A percentile compares a stretch with the other conserved stretches of the same genome.
Evolutionary conservation across 2,888 invertebrate genomes (phyloP).

Genomic region (Pedicia rivosa): DNA sequence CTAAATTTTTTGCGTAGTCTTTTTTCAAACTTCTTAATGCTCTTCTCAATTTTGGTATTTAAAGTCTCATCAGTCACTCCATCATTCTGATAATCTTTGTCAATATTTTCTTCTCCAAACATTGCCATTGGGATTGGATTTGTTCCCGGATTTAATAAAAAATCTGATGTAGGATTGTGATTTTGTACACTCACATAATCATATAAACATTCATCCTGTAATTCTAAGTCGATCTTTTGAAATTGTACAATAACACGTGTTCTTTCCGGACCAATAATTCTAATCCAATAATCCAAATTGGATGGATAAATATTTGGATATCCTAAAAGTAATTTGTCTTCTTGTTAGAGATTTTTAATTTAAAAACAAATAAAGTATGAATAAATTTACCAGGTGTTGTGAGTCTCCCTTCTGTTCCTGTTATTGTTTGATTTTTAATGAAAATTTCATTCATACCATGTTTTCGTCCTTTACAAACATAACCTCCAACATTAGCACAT

Average conservation of each 20-base stretch:
- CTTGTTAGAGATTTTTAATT: not conserved
- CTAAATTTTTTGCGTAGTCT: not conserved
- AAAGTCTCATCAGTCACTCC: constrained; percentile 10
- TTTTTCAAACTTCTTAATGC: constrained; percentile 4
- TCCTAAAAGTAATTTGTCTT: constrained; percentile 18
- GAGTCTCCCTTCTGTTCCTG: constrained; percentile 44
- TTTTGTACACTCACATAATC: constrained; percentile 53
- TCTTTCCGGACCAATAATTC: constrained; percentile 45
- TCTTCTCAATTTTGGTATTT: not conserved
- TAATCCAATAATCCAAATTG: constrained; percentile 52
- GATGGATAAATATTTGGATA: constrained; percentile 57
- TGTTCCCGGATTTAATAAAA: constrained; percentile 19
- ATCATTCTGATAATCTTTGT: constrained; percentile 11
- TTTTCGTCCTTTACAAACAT: constrained; percentile 41
- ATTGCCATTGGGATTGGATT: constrained; percentile 22
- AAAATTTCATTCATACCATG: constrained; percentile 31
- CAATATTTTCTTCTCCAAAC: constrained; percentile 14
- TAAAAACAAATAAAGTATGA: not conserved
- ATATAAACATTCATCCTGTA: constrained; percentile 62
- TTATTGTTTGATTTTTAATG: constrained; percentile 45
- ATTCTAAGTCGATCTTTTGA: constrained; percentile 51
- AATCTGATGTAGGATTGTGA: constrained; percentile 16
- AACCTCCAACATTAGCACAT: constrained; percentile 48
- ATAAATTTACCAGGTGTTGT: constrained; percentile 39
- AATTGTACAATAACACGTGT: constrained; percentile 54